Evolutionary conservation across 2,888 invertebrate species (phyloP).

Genomic region (Pollenia angustigena): DNA sequence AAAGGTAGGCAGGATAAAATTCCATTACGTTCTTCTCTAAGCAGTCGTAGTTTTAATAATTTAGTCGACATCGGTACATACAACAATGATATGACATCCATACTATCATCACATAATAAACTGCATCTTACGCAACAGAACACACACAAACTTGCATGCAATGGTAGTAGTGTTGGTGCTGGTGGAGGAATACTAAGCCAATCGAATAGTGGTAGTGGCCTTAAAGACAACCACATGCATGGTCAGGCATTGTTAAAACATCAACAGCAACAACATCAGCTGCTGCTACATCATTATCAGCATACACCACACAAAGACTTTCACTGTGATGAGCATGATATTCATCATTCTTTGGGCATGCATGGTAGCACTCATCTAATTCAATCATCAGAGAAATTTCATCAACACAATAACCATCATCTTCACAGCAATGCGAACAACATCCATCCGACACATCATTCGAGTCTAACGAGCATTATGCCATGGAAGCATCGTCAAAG

Average conservation of each 20-base stretch:
- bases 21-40: slow-evolving; percentile 75
- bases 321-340: slow-evolving; percentile 75
- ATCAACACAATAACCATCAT: slow-evolving; percentile 62
- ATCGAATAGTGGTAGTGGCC: slow-evolving; percentile 81
- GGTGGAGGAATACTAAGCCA: slow-evolving; percentile 73
- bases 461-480: slow-evolving; percentile 83
- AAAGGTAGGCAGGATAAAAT: slow-evolving; percentile 70
- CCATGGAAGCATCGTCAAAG: slow-evolving; percentile 84
- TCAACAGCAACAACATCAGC: slow-evolving; percentile 75
- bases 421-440: slow-evolving; percentile 66
- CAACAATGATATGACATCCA: slow-evolving; percentile 73
- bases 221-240: slow-evolving; percentile 82
- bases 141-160: slow-evolving; percentile 65
- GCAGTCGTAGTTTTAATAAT: slow-evolving; percentile 81
- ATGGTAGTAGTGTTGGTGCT: slow-evolving; percentile 75
- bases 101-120: slow-evolving; percentile 82
- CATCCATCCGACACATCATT: slow-evolving; percentile 81
- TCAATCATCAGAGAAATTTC: slow-evolving; percentile 69
- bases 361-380: slow-evolving; percentile 62
- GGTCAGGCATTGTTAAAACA: slow-evolving; percentile 72
- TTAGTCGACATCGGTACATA: slow-evolving; percentile 80
- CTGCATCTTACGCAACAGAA: slow-evolving; percentile 76
- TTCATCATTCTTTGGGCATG: slow-evolving; percentile 72
- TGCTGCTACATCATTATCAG: slow-evolving; percentile 75
- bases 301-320: slow-evolving; percentile 64